phyloP scores from a whole-genome alignment of 2,113 vertebrate genomes.

The Anguilla japonica region DNA sequence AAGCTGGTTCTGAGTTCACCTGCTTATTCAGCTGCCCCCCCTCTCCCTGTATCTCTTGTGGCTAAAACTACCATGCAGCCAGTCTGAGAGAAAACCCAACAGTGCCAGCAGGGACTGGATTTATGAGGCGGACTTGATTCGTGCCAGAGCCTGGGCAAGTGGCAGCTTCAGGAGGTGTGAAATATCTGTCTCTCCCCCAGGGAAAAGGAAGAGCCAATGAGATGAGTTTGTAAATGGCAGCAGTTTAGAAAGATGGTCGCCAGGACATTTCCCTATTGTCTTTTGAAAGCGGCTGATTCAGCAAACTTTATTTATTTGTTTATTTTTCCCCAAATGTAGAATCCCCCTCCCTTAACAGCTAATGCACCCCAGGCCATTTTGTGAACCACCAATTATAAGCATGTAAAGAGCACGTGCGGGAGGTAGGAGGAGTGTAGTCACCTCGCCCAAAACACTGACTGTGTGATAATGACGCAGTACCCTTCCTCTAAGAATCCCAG shows the following conservation, averaged over 20 bases:
- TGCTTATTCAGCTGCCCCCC: neutral
- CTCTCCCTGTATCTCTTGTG: neutral
- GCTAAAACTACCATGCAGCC: neutral
- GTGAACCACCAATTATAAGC: neutral
- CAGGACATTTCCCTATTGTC: conserved; percentile 48
- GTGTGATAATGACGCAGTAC: neutral
- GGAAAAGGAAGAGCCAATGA: conserved; percentile 36
- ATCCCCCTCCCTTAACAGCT: neutral
- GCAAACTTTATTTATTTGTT: neutral
- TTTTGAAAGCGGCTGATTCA: conserved; percentile 5
- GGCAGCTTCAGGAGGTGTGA: conserved; percentile 46
- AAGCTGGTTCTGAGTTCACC: neutral
- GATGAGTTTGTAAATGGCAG: conserved; percentile 33
- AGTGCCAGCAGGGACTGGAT: conserved; percentile 49
- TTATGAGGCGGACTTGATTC: conserved; percentile 18
- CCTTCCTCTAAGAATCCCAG: neutral
- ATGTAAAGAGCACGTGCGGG: neutral
- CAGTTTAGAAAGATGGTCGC: conserved; percentile 38
- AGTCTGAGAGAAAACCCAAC: conserved; percentile 37
- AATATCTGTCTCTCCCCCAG: conserved; percentile 52
- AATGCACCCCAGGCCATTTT: neutral
- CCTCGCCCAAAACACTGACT: neutral
- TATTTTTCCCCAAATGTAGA: neutral
- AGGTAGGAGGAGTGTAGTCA: neutral
- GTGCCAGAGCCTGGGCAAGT: conserved; percentile 36